Evolutionary conservation across 2,888 invertebrate genomes (phyloP).

Genomic region (Petrophora chlorosata): DNA sequence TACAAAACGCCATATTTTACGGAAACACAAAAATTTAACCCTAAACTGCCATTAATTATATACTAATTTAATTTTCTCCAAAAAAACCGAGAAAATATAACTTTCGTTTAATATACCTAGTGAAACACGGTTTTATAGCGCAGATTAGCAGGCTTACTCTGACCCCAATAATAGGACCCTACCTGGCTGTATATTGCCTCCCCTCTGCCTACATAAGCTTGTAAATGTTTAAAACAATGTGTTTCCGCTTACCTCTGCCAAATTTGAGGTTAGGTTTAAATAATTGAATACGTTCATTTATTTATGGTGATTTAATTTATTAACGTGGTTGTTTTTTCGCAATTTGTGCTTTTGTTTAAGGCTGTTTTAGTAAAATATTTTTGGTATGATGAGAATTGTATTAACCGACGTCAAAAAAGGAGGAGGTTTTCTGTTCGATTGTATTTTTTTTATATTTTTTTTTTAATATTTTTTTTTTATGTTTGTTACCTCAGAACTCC

Average conservation of each 20-base stretch:
- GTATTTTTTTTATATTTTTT: no score
- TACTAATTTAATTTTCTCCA: conserved; percentile 36
- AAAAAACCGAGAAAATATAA: conserved; percentile 25
- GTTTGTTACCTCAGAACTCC: no score
- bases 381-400: no score
- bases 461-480: no score
- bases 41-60: conserved; percentile 34
- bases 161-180: conserved; percentile 24
- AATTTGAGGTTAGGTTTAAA: conserved; percentile 24
- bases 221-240: conserved; percentile 20
- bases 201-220: conserved; percentile 22
- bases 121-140: conserved; percentile 29
- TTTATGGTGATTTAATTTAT: conserved; percentile 21
- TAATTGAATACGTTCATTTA: conserved; percentile 18
- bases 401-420: no score
- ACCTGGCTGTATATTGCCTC: conserved; percentile 22
- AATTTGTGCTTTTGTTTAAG: no score
- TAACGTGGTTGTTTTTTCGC: not conserved
- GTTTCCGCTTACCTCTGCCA: conserved; percentile 22
- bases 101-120: conserved; percentile 33
- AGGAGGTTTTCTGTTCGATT: no score
- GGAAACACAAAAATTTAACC: conserved; percentile 22
- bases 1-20: conserved; percentile 15
- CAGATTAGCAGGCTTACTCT: conserved; percentile 32
- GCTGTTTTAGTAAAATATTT: no score